phyloP scores from a whole-genome alignment of 2,888 invertebrate genomes.

The Heliconius hortense region DNA sequence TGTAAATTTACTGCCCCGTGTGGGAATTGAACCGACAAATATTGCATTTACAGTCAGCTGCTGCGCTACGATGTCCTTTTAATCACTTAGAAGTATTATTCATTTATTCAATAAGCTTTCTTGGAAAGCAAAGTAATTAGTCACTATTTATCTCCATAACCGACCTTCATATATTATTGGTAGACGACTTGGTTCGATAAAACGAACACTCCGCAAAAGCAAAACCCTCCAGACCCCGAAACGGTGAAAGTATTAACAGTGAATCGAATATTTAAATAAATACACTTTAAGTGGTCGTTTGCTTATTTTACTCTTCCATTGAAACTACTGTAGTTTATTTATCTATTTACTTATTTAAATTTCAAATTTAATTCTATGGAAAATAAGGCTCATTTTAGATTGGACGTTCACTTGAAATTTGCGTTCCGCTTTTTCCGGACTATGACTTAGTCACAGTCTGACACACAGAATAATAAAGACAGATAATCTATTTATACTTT shows the following conservation, averaged over 20 bases:
- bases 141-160: neutral
- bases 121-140: neutral
- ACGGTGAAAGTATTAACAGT: slow-evolving; percentile 28
- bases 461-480: slow-evolving; percentile 35
- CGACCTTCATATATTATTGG: neutral
- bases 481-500: slow-evolving; percentile 22
- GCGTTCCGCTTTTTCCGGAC: slow-evolving; percentile 42
- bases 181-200: neutral
- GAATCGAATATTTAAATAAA: slow-evolving; percentile 36
- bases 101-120: neutral
- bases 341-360: slow-evolving; percentile 6
- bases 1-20: no score
- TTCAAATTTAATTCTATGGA: slow-evolving; percentile 12
- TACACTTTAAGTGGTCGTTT: slow-evolving; percentile 35
- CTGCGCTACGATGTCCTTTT: neutral
- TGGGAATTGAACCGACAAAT: no score
- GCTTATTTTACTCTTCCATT: slow-evolving; percentile 38
- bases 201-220: neutral
- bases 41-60: neutral
- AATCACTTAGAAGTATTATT: neutral
- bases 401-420: slow-evolving; percentile 28
- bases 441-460: slow-evolving; percentile 37
- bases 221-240: slow-evolving; percentile 11
- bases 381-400: slow-evolving; percentile 22
- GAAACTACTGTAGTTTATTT: slow-evolving; percentile 30